phyloP scores from a whole-genome alignment of 2,797 vertebrate genomes.

The Phylloscopus collybita region DNA sequence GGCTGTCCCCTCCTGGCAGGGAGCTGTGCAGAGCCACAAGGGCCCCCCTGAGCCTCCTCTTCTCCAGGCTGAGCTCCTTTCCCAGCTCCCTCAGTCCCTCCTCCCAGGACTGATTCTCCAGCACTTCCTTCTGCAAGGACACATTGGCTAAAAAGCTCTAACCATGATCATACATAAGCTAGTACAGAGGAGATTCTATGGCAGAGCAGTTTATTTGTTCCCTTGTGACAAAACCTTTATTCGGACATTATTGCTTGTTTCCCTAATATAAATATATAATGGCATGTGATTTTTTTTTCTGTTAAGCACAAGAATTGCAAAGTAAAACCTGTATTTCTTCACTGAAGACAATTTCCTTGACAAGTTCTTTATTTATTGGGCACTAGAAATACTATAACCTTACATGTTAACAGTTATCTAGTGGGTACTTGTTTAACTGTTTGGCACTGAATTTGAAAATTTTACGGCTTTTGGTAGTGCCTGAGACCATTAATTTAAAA shows the following conservation, averaged over 20 bases:
- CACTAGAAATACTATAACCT: not conserved
- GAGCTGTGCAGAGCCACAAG: not conserved
- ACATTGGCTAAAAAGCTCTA: not conserved
- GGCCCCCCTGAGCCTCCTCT: not conserved
- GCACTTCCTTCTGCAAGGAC: not conserved
- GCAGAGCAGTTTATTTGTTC: not conserved
- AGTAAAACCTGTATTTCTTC: not conserved
- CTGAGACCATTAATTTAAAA: not conserved
- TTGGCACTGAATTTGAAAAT: not conserved
- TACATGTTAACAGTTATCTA: not conserved
- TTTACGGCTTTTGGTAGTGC: not conserved
- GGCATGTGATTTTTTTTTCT: not conserved
- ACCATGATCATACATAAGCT: fast-evolving
- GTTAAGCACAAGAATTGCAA: not conserved
- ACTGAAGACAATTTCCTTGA: not conserved
- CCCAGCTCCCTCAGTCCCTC: not conserved
- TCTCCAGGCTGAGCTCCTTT: not conserved
- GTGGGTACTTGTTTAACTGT: not conserved
- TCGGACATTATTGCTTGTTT: not conserved
- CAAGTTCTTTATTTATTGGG: not conserved
- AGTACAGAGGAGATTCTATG: not conserved
- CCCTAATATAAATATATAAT: not conserved
- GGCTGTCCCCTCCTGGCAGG: not conserved
- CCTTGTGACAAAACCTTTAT: not conserved
- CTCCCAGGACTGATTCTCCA: not conserved